A percentile compares a stretch with the other conserved stretches of the same genome.
Evolutionary conservation across 2,797 vertebrate species (phyloP).

Genomic region (Lagocephalus sceleratus): DNA sequence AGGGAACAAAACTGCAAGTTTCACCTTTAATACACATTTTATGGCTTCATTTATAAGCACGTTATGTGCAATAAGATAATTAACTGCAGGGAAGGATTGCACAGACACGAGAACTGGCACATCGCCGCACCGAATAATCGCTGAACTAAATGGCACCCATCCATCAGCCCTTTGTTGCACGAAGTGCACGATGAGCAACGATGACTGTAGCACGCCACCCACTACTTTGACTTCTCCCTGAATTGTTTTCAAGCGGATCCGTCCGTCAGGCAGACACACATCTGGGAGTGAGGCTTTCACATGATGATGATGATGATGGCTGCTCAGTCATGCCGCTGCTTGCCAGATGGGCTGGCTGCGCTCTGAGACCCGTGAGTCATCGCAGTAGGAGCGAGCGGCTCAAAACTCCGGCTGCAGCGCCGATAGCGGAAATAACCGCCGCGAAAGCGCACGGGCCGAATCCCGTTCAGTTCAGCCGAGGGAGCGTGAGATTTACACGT

Average conservation of each 20-base stretch:
- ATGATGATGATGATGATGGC: conserved; percentile 48
- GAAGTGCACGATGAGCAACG: conserved; percentile 27
- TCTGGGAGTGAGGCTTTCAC: conserved; percentile 47
- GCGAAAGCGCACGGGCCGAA: conserved; percentile 23
- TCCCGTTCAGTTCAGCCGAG: conserved; percentile 28
- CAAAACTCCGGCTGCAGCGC: conserved; percentile 13
- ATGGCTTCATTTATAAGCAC: conserved; percentile 6
- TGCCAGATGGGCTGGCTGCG: conserved; percentile 58
- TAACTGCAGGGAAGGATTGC: conserved; percentile 29
- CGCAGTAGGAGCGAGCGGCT: conserved; percentile 9
- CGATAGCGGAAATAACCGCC: conserved; percentile 21
- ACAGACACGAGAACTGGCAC: conserved; percentile 32
- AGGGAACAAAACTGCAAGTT: conserved; percentile 14
- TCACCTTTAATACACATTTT: conserved; percentile 12
- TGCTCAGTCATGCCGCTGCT: conserved; percentile 51
- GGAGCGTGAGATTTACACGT: conserved; percentile 5
- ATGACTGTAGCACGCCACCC: conserved; percentile 41
- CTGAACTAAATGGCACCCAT: conserved; percentile 4
- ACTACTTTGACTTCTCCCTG: conserved; percentile 30
- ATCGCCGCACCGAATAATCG: conserved; percentile 32
- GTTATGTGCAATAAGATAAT: conserved; percentile 28
- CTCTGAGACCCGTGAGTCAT: conserved; percentile 53
- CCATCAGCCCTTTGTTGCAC: conserved; percentile 20
- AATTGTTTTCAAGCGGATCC: conserved; percentile 33
- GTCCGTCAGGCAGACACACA: conserved; percentile 27